phyloP scores from a whole-genome alignment of 1,140 invertebrate species.

The Vanessa tameamea region DNA sequence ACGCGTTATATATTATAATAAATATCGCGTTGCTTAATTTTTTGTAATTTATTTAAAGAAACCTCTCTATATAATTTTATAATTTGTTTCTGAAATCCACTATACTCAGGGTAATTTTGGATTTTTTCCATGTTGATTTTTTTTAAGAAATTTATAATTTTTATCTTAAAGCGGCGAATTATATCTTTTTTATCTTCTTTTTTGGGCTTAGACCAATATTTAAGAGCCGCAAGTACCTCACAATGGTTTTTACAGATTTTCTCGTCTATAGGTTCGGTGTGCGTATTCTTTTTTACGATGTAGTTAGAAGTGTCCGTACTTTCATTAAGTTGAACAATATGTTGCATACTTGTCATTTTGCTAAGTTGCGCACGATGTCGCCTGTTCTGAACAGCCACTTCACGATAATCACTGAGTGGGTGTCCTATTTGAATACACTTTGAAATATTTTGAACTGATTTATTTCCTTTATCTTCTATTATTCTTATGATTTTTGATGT shows the following conservation, averaged over 20 bases:
- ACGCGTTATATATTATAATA: too few relatives aligned
- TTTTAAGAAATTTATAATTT: not conserved
- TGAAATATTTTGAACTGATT: not conserved
- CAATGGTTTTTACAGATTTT: constrained; percentile 28
- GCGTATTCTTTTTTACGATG: constrained; percentile 10
- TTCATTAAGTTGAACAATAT: constrained; percentile 1
- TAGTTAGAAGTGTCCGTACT: constrained; percentile 1
- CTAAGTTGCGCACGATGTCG: not conserved
- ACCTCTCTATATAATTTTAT: constrained; percentile 27
- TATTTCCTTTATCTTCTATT: constrained; percentile 5
- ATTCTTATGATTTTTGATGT: constrained; percentile 1
- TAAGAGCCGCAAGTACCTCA: constrained; percentile 26
- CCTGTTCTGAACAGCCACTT: constrained; percentile 19
- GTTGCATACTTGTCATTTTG: constrained; percentile 34
- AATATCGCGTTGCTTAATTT: not conserved
- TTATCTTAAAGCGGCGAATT: not conserved
- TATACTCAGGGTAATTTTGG: constrained; percentile 20
- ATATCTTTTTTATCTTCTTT: not conserved
- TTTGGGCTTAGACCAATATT: constrained; percentile 29
- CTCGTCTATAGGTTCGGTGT: constrained; percentile 26
- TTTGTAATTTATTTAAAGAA: constrained; percentile 19
- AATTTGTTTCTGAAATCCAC: constrained; percentile 13
- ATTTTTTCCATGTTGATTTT: constrained; percentile 29
- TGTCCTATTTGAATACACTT: constrained; percentile 27
- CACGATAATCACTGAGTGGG: constrained; percentile 11